Base-by-base conservation (phyloP, 1,140 invertebrate species). In the Drosophila tsacasi region DNA sequence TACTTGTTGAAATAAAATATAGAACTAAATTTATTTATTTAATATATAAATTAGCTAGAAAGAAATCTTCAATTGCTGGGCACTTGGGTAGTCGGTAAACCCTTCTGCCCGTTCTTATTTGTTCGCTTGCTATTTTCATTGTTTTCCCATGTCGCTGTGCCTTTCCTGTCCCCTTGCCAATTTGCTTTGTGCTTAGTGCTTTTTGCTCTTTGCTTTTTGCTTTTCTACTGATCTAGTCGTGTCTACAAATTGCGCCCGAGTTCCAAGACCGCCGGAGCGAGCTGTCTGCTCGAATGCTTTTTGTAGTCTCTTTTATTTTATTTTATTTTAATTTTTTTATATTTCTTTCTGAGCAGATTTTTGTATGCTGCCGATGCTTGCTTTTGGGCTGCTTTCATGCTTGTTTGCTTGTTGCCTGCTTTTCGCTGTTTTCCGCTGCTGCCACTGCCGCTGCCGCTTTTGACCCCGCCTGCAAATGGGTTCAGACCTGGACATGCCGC, bases 391-490 rank as follows among this genome's bases (percentile, higher is more conserved):
- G 49, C 25, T 50, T 52, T 47, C 49, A 42, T 46, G 58, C 44
- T 57, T 62, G 35, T 68, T 69, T 68, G 67, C 37, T 68, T 42
- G 64, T 57, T 49, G 35, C 25, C 47, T 55, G 63, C 46, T 30
- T 72, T 57, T 63, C 10, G 47, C 59, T 73, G 52, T 50, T 69
- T 50, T 27, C 47, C 7, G 47, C 42, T 40, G n/a, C 15, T 15
- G 50, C 30, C 13, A n/a, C 37, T 27, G n/a, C 15, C 19, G 52
- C 21, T 13, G 47, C 13, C 15, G 15, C 37, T 39, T 61, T 74
- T 80, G 77, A 80, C 77, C 77, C 66, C 39, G 65, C 76, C 77
- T 79, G 76, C 67, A 78, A 78, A 77, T 78, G 76, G 59, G 76
- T 78, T 78, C 75, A 77, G 55, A 52, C 61, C 30, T 66, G 73